Evolutionary conservation across 2,888 invertebrate genomes (phyloP), one percentile per base, ranked within the genome.

Genomic region (Germaria angustata): DNA sequence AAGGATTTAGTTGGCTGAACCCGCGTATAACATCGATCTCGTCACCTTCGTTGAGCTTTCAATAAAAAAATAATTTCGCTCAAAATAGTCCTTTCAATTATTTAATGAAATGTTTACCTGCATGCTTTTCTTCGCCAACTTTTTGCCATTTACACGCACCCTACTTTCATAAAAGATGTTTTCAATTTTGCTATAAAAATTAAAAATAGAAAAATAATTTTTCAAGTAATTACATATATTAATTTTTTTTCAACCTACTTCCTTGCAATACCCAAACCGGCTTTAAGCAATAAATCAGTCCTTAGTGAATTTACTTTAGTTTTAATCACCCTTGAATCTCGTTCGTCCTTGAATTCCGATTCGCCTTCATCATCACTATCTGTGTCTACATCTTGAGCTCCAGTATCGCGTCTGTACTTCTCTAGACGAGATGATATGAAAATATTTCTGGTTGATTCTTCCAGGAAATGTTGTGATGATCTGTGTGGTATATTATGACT

Each of bases 1-100:
- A 92, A 8, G 95, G 92, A 91, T 96, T 96, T 9, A 93, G 91
- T 0, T 93, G 92, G 87, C 94, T 95, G 2, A 92, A 91, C 66
- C 94, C 93, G 90, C 94, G 94, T 78, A 97, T 92, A 0, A 96
- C 87, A 91, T 97, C 97, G 81, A 97, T 92, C 92, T 96, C 96
- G 92, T 96, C 96, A 11, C 95, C 95, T 79, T 92, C 85, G 85
- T 90, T 88, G 0, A 95, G 91, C 95, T 95, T 90, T 6, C 13
- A 65, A 36, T 8, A 53, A 36, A 28, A 20, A 28, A 32, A 22
- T 28, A 28, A 6, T 28, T 28, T 28, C 2, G 15, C 1, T 22
- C 0, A 36, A 11, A 11, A 44, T 22, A 4, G 17, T 8, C 7
- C 4, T 17, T 22, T 0, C 0, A 9, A 13, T 8, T 2, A 0